Evolutionary conservation across 2,113 vertebrate genomes (phyloP).

Genomic region (Vulpes ferrilata): DNA sequence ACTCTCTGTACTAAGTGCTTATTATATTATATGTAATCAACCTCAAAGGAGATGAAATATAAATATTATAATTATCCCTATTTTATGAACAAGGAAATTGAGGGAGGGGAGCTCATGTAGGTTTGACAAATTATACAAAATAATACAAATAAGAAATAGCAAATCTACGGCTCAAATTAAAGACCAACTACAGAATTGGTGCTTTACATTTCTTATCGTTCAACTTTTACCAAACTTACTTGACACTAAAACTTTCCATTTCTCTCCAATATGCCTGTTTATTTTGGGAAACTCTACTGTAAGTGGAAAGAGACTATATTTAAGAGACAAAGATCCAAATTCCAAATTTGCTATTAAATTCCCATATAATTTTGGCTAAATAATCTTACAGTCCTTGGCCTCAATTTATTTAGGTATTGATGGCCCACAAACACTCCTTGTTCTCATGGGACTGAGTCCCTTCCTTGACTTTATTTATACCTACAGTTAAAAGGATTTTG

Average conservation of each 20-base stretch:
- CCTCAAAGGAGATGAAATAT: neutral
- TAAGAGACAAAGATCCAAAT: neutral
- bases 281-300: neutral
- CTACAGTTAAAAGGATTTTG: neutral
- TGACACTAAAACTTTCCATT: neutral
- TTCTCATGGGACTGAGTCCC: neutral
- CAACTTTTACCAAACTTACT: neutral
- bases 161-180: neutral
- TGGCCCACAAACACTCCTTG: neutral
- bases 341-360: neutral
- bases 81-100: neutral
- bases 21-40: neutral
- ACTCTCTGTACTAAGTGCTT: neutral
- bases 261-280: neutral
- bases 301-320: neutral
- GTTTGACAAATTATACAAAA: neutral
- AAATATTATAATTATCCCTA: neutral
- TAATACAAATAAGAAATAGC: neutral
- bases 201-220: neutral
- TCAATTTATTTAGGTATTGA: neutral
- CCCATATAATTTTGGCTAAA: neutral
- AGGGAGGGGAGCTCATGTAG: neutral
- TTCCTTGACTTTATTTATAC: neutral
- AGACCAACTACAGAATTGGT: neutral
- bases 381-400: neutral